A percentile compares a stretch with the other conserved stretches of the same genome.
These are phyloP conservation scores for Ovibos moschatus DNA, from an alignment of 2,113 vertebrate genomes.

Conservation along the genomic window DNA sequence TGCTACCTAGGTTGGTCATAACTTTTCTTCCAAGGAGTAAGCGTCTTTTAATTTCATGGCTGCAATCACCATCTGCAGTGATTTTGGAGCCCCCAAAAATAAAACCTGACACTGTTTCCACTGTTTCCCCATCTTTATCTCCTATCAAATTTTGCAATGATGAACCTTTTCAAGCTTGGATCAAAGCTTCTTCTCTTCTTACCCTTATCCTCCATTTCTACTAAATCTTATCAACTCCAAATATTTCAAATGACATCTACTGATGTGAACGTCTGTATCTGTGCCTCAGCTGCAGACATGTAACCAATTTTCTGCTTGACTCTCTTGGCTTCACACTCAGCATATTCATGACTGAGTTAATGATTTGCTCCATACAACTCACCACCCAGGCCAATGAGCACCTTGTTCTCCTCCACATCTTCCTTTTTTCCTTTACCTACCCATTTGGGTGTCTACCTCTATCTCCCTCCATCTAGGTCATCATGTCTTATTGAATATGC, in stretches of 20 bases:
- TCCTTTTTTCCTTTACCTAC: not conserved
- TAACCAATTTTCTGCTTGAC: not conserved
- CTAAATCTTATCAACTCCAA: not conserved
- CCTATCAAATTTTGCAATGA: not conserved
- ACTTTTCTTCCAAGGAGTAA: too few species aligned
- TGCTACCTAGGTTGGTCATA: too few species aligned
- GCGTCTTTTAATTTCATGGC: too few species aligned
- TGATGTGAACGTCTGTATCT: not conserved
- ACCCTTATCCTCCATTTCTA: not conserved
- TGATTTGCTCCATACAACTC: not conserved
- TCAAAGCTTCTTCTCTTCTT: not conserved
- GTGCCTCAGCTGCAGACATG: not conserved
- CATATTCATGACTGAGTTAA: not conserved
- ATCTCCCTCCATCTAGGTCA: not conserved
- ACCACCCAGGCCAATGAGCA: not conserved
- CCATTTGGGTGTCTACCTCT: not conserved
- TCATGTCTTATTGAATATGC: not conserved
- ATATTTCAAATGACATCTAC: not conserved
- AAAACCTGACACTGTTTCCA: too few species aligned
- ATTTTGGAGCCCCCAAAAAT: too few species aligned
- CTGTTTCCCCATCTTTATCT: not conserved
- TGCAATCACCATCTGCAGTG: too few species aligned
- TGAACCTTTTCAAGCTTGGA: not conserved
- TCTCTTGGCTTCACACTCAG: not conserved
- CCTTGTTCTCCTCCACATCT: not conserved